phyloP scores from a whole-genome alignment of 2,113 vertebrate genomes.

The Pluvialis apricaria region DNA sequence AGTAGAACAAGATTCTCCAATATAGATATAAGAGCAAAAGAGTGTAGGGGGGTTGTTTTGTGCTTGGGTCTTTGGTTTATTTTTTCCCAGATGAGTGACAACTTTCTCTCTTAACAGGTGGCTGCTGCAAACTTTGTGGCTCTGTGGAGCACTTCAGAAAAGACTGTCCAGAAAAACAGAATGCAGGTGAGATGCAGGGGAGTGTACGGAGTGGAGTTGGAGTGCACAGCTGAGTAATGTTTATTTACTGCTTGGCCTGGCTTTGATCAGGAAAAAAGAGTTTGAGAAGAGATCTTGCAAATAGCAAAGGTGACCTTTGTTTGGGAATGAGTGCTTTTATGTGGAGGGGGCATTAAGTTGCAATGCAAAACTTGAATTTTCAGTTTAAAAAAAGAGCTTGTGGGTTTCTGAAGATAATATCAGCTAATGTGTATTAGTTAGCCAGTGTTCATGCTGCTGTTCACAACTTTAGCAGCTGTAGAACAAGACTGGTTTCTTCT shows the following conservation, averaged over 20 bases:
- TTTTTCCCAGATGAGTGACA: background rate
- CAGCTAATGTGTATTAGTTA: background rate
- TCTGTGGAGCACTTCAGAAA: conserved; percentile 95
- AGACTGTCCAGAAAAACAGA: conserved; percentile 89
- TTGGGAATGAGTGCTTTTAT: background rate
- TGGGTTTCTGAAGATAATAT: background rate
- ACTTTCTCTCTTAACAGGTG: conserved; percentile 74
- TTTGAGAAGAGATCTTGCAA: background rate
- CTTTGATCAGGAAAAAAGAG: background rate
- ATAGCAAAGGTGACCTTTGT: background rate
- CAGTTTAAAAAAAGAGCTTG: background rate
- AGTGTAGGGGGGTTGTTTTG: background rate
- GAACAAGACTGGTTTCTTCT: background rate
- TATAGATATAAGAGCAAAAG: background rate
- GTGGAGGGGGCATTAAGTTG: background rate
- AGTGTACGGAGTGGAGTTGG: background rate
- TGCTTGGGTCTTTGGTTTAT: background rate
- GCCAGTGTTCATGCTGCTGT: background rate
- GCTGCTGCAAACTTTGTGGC: conserved; percentile 88
- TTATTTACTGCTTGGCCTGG: background rate
- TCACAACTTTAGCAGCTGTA: background rate
- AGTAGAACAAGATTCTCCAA: background rate
- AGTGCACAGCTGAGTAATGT: background rate
- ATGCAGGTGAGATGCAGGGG: conserved; percentile 73
- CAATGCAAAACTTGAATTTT: background rate